Base-by-base conservation (phyloP, 2,113 vertebrate genomes). In the Chloropsis cyanopogon region DNA sequence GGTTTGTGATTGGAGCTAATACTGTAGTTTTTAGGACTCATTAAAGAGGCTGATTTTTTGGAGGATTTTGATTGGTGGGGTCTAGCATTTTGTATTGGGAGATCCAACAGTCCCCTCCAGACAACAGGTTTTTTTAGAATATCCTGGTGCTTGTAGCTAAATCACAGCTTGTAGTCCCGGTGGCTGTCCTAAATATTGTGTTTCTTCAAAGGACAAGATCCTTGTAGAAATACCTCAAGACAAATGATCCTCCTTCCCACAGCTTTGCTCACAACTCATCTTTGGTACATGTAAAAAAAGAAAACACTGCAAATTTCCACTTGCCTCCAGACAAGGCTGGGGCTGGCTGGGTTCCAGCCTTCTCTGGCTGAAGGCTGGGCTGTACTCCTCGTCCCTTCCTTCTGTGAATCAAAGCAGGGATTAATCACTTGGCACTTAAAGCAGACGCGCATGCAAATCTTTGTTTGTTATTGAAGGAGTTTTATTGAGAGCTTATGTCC, bases 381-480 rank as follows among this genome's bases (percentile, higher is more conserved):
- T 81, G 73, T 72, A 28, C 70, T 82, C 47, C 88, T 60, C 9
- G n/a, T 57, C 88, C 89, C 59, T 93, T 89, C 86, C 64, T 78
- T 84, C 90, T 95, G 82, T 82, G 53, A 90, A 93, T 89, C 90
- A 93, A 95, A 81, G 90, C 66, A 29, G 53, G 86, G 93, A 92
- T 90, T 96, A 87, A 80, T 87, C 88, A 50, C 91, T 68, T 47
- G 72, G 86, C 78, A 47, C 71, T 46, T 82, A 52, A 78, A 75
- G 90, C 68, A 96, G 95, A 93, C 70, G 71, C n/a, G 10, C 94
- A 80, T 90, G 94, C 96, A 96, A 90, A 81, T 91, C 49, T 24
- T 12, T 56, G 33, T 86, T 90, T 92, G 85, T 96, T 96, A 65
- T 60, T 90, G 92, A 94, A 86, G 88, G 54, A 49, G 44, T 66